A percentile compares a stretch with the other conserved stretches of the same genome.
phyloP scores from a whole-genome alignment of 2,797 vertebrate genomes.

The Scolopax rusticola region DNA sequence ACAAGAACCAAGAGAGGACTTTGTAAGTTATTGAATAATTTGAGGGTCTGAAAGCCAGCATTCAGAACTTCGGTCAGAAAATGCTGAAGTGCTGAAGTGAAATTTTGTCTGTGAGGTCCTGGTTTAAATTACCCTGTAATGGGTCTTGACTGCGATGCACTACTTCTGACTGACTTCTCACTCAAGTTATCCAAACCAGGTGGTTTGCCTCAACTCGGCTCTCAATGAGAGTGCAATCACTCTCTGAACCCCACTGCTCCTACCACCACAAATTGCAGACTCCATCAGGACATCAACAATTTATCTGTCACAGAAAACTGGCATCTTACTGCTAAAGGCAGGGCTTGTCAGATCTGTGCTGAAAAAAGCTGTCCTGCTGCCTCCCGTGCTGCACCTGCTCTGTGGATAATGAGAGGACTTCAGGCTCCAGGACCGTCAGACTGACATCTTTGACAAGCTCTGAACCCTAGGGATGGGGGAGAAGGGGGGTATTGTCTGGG shows the following conservation, averaged over 20 bases:
- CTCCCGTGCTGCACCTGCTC: background rate
- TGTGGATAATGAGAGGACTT: conserved; percentile 21
- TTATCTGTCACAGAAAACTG: conserved; percentile 45
- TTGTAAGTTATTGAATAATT: background rate
- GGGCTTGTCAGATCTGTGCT: background rate
- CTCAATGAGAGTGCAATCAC: background rate
- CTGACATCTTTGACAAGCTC: conserved; percentile 13
- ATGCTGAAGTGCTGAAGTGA: background rate
- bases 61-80: background rate
- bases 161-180: background rate
- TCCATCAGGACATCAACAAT: conserved; percentile 33
- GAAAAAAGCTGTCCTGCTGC: background rate
- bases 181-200: background rate
- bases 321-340: background rate
- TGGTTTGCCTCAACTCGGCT: background rate
- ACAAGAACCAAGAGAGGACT: background rate
- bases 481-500: background rate
- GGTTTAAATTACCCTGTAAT: background rate
- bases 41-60: background rate
- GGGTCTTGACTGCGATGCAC: background rate
- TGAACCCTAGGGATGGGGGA: background rate
- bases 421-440: background rate
- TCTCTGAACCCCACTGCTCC: background rate
- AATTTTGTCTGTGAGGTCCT: background rate
- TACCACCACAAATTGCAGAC: conserved; percentile 10